These are phyloP conservation scores for Microchirus variegatus DNA, from an alignment of 2,797 vertebrate species.

Conservation along the genomic window DNA sequence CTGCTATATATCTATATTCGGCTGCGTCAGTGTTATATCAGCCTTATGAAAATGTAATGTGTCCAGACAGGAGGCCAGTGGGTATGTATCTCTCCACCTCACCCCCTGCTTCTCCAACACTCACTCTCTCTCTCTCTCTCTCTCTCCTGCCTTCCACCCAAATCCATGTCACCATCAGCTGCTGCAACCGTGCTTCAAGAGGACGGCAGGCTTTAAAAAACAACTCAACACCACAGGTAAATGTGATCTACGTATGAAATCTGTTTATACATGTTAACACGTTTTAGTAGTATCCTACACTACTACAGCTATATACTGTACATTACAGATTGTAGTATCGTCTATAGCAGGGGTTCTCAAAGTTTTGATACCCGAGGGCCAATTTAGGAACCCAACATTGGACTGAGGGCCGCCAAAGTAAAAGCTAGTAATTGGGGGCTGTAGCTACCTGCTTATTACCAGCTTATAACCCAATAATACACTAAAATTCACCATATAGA, in stretches of 20 bases:
- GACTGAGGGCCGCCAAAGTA: too few relatives aligned
- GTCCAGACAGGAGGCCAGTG: constrained; percentile 75
- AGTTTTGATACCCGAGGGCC: too few relatives aligned
- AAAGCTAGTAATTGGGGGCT: too few relatives aligned
- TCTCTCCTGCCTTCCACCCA: constrained; percentile 29
- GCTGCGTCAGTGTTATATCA: constrained; percentile 50
- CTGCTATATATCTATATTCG: constrained; percentile 58
- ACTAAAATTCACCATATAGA: too few relatives aligned
- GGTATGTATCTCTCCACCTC: constrained; percentile 65
- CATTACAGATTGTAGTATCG: too few relatives aligned
- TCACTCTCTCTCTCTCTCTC: constrained; percentile 25
- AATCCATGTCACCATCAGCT: constrained; percentile 36
- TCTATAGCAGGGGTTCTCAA: too few relatives aligned
- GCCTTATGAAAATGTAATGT: constrained; percentile 66
- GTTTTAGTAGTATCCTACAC: too few relatives aligned
- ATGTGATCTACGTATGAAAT: constrained; percentile 2
- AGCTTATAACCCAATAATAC: too few relatives aligned
- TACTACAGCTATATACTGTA: too few relatives aligned
- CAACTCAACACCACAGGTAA: constrained; percentile 8
- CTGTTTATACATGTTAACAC: too few relatives aligned
- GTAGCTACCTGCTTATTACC: too few relatives aligned
- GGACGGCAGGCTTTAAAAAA: constrained; percentile 30
- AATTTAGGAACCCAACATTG: too few relatives aligned
- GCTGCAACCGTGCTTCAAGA: constrained; percentile 16
- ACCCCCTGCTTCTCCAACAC: constrained; percentile 22